Evolutionary conservation across 2,113 vertebrate genomes (phyloP).

Genomic region (Odocoileus virginianus): DNA sequence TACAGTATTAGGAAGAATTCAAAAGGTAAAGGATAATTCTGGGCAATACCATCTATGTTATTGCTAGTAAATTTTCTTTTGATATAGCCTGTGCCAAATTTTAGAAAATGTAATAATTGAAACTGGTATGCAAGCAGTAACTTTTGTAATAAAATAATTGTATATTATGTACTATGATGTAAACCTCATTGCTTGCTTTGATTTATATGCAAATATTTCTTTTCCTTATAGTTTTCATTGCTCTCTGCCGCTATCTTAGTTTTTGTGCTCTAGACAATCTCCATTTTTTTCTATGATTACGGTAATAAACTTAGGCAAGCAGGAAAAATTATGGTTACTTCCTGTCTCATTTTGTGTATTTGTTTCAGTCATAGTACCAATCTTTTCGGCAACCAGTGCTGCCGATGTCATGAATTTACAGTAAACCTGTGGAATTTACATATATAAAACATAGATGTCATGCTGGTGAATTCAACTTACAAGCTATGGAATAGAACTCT

Average conservation of each 20-base stretch:
- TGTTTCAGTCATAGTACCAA: slow-evolving; percentile 59
- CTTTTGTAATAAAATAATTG: slow-evolving; percentile 66
- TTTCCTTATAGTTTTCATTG: slow-evolving; percentile 45
- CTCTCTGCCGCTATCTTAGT: slow-evolving; percentile 55
- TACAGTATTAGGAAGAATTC: background rate
- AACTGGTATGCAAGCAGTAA: slow-evolving; percentile 47
- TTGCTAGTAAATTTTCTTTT: slow-evolving; percentile 59
- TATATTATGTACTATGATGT: slow-evolving; percentile 56
- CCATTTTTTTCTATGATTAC: slow-evolving; percentile 46
- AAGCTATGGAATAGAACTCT: slow-evolving; percentile 61
- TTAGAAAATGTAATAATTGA: slow-evolving; percentile 57
- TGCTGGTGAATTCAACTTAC: slow-evolving; percentile 72
- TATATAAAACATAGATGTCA: slow-evolving; percentile 69
- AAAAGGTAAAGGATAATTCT: slow-evolving; percentile 18
- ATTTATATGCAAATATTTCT: slow-evolving; percentile 65
- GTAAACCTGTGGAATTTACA: slow-evolving; percentile 71
- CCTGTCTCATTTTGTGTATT: slow-evolving; percentile 62
- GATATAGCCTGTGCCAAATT: slow-evolving; percentile 45
- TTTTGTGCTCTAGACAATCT: slow-evolving; percentile 45
- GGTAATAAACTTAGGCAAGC: slow-evolving; percentile 57
- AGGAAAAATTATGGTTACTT: slow-evolving; percentile 54
- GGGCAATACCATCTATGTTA: background rate
- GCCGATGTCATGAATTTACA: slow-evolving; percentile 63
- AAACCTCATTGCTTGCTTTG: slow-evolving; percentile 64
- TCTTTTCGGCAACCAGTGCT: slow-evolving; percentile 55